phyloP scores from a whole-genome alignment of 2,113 vertebrate species.

The Cyanoliseus patagonus region DNA sequence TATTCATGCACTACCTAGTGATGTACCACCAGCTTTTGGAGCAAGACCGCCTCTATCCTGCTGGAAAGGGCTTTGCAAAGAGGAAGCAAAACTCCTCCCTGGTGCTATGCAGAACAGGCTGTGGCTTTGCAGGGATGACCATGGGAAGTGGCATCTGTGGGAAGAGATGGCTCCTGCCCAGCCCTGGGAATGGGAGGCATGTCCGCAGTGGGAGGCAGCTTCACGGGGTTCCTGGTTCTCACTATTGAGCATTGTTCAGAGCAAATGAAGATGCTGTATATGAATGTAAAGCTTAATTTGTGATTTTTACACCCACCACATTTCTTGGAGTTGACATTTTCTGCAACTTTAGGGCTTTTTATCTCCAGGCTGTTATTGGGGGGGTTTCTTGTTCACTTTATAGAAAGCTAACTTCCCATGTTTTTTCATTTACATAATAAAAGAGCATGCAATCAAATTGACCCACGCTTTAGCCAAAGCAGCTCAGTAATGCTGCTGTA shows the following conservation, averaged over 20 bases:
- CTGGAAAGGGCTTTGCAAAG: neutral
- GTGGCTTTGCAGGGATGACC: neutral
- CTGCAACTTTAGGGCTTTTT: neutral
- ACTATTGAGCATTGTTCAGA: neutral
- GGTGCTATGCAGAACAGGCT: neutral
- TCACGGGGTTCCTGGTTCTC: neutral
- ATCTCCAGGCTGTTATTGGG: neutral
- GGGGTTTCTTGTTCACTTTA: neutral
- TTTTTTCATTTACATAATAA: neutral
- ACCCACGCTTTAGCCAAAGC: neutral
- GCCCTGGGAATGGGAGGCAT: slow-evolving; percentile 58
- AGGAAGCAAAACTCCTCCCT: slow-evolving; percentile 3
- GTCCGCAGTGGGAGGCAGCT: slow-evolving; percentile 57
- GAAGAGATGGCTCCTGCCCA: neutral
- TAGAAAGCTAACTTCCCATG: neutral
- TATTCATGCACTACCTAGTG: neutral
- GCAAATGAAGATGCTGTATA: neutral
- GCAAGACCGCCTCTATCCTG: neutral
- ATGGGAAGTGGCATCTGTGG: slow-evolving; percentile 40
- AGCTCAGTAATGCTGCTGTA: neutral
- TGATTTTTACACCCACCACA: slow-evolving; percentile 48
- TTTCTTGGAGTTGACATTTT: slow-evolving; percentile 47
- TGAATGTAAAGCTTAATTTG: neutral
- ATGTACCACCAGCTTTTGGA: neutral
- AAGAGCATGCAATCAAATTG: neutral